Evolutionary conservation across 2,888 invertebrate species (phyloP).

Genomic region (Ypsolopha scabrella): DNA sequence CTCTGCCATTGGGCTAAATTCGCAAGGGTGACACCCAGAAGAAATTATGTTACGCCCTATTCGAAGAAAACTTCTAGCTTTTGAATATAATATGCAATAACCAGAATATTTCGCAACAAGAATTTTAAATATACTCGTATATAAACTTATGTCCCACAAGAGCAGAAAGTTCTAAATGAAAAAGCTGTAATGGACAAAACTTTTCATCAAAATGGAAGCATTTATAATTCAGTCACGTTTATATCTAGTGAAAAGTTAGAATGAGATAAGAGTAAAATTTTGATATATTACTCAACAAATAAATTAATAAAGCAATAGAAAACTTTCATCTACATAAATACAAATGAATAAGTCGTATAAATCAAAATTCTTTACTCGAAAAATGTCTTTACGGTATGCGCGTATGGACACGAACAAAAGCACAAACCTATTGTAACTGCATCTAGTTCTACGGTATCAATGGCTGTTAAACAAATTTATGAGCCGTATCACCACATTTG

Average conservation of each 20-base stretch:
- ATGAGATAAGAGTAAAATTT: neutral
- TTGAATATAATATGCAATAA: too few relatives aligned
- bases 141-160: neutral
- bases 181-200: neutral
- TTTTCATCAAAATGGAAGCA: neutral
- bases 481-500: slow-evolving; percentile 41
- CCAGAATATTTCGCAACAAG: neutral
- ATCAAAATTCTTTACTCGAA: slow-evolving; percentile 23
- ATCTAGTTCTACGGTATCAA: slow-evolving; percentile 26
- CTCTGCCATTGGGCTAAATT: slow-evolving; percentile 36
- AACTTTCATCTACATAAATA: slow-evolving; percentile 5
- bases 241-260: too few relatives aligned
- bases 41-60: slow-evolving; percentile 11
- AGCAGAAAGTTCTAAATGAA: neutral
- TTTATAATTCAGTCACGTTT: neutral
- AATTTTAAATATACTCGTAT: neutral
- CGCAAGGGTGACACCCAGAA: slow-evolving; percentile 37
- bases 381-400: slow-evolving; percentile 27
- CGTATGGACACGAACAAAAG: slow-evolving; percentile 32
- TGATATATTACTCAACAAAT: too few relatives aligned
- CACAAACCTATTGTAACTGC: slow-evolving; percentile 18
- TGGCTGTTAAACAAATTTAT: slow-evolving; percentile 48
- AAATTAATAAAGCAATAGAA: neutral
- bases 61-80: too few relatives aligned
- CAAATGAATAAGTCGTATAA: slow-evolving; percentile 27